A percentile compares a stretch with the other conserved stretches of the same genome.
Conservation (phyloP, 2,888 invertebrate genomes). For the Flexamia atlantica region DNA sequence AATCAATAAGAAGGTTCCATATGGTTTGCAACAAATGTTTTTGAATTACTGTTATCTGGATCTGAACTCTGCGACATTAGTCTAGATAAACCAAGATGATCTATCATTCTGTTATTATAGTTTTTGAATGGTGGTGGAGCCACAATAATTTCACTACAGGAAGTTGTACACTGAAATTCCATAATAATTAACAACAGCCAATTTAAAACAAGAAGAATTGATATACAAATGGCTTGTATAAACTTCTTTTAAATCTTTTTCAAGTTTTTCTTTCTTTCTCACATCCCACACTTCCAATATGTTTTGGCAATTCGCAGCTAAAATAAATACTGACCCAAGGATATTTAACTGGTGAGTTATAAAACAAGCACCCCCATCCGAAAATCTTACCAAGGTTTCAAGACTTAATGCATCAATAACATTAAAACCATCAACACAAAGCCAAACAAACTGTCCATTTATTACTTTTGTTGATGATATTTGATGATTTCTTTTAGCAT, state of each 20-base stretch:
- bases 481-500: not conserved
- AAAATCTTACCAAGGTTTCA: not conserved
- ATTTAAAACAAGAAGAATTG: not conserved
- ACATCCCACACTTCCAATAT: constrained; percentile 31
- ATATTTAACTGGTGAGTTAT: not conserved
- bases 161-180: not conserved
- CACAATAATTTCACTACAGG: not conserved
- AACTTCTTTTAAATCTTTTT: not conserved
- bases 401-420: constrained; percentile 29
- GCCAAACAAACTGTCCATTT: constrained; percentile 10
- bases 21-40: too few species aligned
- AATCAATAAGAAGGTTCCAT: too few species aligned
- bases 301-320: not conserved
- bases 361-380: not conserved
- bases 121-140: too few species aligned
- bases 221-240: constrained; percentile 4
- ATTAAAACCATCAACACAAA: constrained; percentile 17
- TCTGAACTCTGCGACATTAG: too few species aligned
- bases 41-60: too few species aligned
- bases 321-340: constrained; percentile 6
- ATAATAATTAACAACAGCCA: not conserved
- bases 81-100: too few species aligned
- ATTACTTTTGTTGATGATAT: constrained; percentile 3
- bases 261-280: not conserved
- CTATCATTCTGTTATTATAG: too few species aligned